Evolutionary conservation across 2,797 vertebrate genomes (phyloP).

Genomic region (Myotis daubentonii): DNA sequence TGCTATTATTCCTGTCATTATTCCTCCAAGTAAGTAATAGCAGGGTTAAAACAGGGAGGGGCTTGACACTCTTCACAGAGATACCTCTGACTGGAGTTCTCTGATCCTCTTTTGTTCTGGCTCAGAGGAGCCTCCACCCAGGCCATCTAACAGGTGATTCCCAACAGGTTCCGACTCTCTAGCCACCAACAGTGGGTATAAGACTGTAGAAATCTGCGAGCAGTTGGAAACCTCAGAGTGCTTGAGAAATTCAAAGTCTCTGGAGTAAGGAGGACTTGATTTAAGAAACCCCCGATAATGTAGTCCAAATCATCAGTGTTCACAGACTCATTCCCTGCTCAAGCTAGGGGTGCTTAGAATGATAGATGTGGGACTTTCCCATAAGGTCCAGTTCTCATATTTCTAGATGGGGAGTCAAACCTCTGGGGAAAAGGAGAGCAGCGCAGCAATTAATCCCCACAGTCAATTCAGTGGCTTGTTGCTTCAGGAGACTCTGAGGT

Average conservation of each 20-base stretch:
- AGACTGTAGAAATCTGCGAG: neutral
- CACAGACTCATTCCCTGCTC: neutral
- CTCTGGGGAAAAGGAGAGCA: neutral
- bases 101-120: neutral
- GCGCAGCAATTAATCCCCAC: neutral
- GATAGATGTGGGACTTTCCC: neutral
- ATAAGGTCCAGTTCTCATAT: neutral
- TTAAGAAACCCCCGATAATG: neutral
- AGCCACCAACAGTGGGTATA: neutral
- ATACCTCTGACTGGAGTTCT: neutral
- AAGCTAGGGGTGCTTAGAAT: neutral
- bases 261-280: neutral
- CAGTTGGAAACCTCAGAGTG: neutral
- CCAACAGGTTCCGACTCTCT: neutral
- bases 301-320: conserved; percentile 16
- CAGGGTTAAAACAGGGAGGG: neutral
- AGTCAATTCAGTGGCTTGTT: neutral
- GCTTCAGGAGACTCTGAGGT: neutral
- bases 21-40: neutral
- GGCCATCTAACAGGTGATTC: neutral
- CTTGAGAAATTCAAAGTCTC: neutral
- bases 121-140: neutral
- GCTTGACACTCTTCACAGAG: neutral
- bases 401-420: neutral
- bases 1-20: neutral